Percentiles rank a stretch among this genome's conserved stretches.
Conservation (phyloP, 2,113 vertebrate genomes). For the Conger conger region DNA sequence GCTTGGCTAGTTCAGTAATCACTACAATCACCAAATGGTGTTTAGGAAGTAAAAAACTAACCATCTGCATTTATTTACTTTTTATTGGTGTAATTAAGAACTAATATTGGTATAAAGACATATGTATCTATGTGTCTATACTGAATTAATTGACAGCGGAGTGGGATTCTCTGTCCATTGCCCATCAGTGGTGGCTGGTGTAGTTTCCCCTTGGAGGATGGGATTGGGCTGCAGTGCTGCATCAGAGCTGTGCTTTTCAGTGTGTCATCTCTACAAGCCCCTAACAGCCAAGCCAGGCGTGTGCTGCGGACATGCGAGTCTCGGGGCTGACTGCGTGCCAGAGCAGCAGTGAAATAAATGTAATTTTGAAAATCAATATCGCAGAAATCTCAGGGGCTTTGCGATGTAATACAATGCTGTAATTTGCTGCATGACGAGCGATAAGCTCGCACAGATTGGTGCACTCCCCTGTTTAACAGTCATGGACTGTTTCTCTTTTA, state of each 20-base stretch:
- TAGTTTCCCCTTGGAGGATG: not conserved
- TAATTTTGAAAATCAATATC: conserved; percentile 59
- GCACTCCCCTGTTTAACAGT: conserved; percentile 11
- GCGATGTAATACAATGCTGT: conserved; percentile 51
- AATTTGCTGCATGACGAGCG: conserved; percentile 44
- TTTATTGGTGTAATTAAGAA: not conserved
- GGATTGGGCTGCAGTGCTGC: conserved; percentile 1
- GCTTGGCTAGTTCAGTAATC: not conserved
- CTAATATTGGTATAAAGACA: not conserved
- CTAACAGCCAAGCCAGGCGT: not conserved
- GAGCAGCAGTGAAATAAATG: conserved; percentile 37
- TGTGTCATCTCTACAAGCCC: not conserved
- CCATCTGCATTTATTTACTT: not conserved
- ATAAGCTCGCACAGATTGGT: conserved; percentile 25
- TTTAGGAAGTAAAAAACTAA: not conserved
- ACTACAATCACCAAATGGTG: not conserved
- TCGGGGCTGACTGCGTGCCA: conserved; percentile 3
- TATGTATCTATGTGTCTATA: too few species aligned
- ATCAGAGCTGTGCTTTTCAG: not conserved
- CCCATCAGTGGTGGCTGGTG: not conserved
- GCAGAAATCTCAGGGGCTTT: conserved; percentile 43
- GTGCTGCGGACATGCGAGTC: not conserved
- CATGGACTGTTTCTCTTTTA: conserved; percentile 5
- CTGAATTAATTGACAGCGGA: not conserved
- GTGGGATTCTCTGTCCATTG: not conserved